These are phyloP conservation scores for Drosophila pseudotakahashii DNA, from an alignment of 2,888 invertebrate species.

Conservation along the genomic window DNA sequence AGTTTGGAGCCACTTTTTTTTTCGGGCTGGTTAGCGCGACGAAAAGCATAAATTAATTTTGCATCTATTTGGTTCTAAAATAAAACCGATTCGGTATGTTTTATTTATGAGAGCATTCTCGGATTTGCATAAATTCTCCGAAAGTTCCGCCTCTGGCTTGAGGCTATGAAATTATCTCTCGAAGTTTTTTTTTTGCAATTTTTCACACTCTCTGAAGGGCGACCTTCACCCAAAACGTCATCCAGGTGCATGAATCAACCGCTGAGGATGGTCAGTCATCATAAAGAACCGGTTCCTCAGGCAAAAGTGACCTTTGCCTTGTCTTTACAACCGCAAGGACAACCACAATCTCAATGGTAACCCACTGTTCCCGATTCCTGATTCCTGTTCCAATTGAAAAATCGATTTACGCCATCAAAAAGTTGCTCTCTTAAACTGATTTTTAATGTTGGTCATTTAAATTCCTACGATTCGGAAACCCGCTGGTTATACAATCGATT, in stretches of 20 bases:
- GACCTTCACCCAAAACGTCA: slow-evolving; percentile 16
- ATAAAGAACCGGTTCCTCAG: slow-evolving; percentile 26
- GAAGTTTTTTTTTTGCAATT: slow-evolving; percentile 10
- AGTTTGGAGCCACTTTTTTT: slow-evolving; percentile 36
- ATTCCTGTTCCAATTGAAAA: slow-evolving; percentile 12
- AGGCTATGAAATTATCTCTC: slow-evolving; percentile 12
- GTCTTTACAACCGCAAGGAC: slow-evolving; percentile 26
- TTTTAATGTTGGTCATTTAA: slow-evolving; percentile 31
- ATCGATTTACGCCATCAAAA: slow-evolving; percentile 23
- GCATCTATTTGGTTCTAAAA: slow-evolving; percentile 30
- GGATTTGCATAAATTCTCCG: slow-evolving; percentile 54
- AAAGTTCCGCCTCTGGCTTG: slow-evolving; percentile 26
- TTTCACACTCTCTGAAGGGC: slow-evolving; percentile 18
- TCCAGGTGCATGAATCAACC: slow-evolving; percentile 30
- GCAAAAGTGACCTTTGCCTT: slow-evolving; percentile 50
- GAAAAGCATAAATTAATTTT: slow-evolving; percentile 47
- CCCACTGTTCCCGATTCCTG: slow-evolving; percentile 37
- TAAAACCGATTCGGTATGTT: slow-evolving; percentile 46
- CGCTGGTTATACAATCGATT: slow-evolving; percentile 35
- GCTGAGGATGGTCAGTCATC: slow-evolving; percentile 4
- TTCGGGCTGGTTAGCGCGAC: slow-evolving; percentile 60
- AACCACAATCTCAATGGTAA: slow-evolving; percentile 34
- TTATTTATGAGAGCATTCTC: slow-evolving; percentile 62
- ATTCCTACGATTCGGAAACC: slow-evolving; percentile 24
- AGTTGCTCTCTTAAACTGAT: slow-evolving; percentile 52